Evolutionary conservation across 2,888 invertebrate genomes (phyloP), one percentile per base, ranked within the genome.

Genomic region (Boloria selene): DNA sequence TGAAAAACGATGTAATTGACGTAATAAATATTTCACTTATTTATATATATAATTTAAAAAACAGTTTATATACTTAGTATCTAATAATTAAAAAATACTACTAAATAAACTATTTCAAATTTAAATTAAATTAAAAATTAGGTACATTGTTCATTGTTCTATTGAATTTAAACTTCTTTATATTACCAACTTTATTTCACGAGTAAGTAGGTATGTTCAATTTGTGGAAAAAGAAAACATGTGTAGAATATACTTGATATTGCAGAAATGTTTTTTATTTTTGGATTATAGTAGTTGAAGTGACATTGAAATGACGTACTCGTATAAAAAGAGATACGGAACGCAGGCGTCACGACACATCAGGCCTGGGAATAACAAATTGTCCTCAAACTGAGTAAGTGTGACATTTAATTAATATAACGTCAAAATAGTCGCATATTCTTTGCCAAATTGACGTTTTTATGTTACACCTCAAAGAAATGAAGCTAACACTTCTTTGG

Each of bases 281-380:
- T 72, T 59, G 68, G 68, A 67, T 60, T 61, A 61, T 61, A 69
- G 61, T 69, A 81, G 81, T 82, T 79, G 77, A 80, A 79, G 71
- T 83, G 81, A 83, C 81, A 81, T 80, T 80, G 81, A 79, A 79
- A 74, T 78, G 79, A 82, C 80, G 79, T 78, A 80, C 76, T 68
- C 80, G 79, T 78, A 80, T 76, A 69, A 76, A 72, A 72, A 70
- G 68, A 74, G 67, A 74, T 79, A 77, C 75, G 79, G 76, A 77
- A 70, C 70, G 69, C 74, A 26, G 63, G 72, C 76, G 80, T 82
- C 84, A 83, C 71, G 77, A 73, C 71, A 74, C 80, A 79, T 83
- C 83, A 79, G 77, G 70, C 76, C 75, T 69, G 73, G 70, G 75
- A 74, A 79, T 81, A 81, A 81, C 79, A 81, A 83, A 83, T 74